phyloP scores from a whole-genome alignment of 2,797 vertebrate genomes.

The Malurus splendens region DNA sequence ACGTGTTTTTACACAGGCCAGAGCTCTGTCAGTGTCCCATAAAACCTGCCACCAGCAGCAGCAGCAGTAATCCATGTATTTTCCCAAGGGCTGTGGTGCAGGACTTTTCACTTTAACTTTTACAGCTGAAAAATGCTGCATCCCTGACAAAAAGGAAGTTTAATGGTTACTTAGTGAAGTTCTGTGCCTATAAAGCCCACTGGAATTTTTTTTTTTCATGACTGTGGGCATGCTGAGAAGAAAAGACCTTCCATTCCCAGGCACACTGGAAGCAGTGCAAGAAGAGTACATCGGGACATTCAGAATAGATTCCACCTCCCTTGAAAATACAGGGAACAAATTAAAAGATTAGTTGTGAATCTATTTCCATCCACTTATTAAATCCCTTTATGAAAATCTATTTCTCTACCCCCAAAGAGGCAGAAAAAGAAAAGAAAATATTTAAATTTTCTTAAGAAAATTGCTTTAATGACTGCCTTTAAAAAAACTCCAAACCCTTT shows the following conservation, averaged over 20 bases:
- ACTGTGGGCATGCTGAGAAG: neutral
- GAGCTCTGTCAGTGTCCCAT: neutral
- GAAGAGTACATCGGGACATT: neutral
- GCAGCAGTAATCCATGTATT: accelerated
- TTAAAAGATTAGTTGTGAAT: neutral
- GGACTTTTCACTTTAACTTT: neutral
- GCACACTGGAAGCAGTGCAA: neutral
- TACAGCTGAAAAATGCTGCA: neutral
- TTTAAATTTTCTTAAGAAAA: neutral
- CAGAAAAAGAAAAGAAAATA: neutral
- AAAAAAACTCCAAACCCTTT: neutral
- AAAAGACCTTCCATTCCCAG: neutral
- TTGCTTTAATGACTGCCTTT: neutral
- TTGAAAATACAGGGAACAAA: neutral
- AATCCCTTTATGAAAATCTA: neutral
- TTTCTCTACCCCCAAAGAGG: neutral
- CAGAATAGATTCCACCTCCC: neutral
- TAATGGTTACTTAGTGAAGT: neutral
- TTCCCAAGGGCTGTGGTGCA: neutral
- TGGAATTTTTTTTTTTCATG: neutral
- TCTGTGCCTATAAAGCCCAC: neutral
- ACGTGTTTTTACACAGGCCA: neutral
- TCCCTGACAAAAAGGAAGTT: neutral
- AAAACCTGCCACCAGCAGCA: neutral
- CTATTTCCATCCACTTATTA: neutral